Evolutionary conservation across 1,140 invertebrate species (phyloP), one percentile per base, ranked within the genome.

Genomic region (Nasonia longicornis): DNA sequence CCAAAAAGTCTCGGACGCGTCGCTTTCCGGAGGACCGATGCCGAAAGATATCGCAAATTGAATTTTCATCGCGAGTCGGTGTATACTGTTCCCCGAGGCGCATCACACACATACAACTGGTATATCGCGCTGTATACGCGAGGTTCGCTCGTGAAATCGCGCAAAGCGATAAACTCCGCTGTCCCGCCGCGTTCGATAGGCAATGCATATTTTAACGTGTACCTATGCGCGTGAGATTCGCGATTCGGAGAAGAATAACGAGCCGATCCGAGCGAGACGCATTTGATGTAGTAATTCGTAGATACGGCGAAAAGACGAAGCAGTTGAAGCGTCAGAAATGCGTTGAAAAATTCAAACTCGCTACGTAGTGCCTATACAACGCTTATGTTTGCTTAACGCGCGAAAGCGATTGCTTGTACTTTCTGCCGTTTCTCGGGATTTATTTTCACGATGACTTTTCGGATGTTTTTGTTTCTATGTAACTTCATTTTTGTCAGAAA

Each of bases 11-110:
- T 75, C 52, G 3, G 11, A 31, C 11, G 3, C 26, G 22, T 45
- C 26, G 26, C 14, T n/a, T 31, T 31, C 20, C 12, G 0, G 1
- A 0, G 31, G 14, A 38, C 48, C 38, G 16, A 29, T 77, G 20
- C 0, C 20, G 52, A 38, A 70, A 71, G 26, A 71, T 58, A 78
- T 26, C 70, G 70, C 67, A 78, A 70, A 70, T 70, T 29, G 76
- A 78, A 78, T 78, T 78, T 70, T 70, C 42, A n/a, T 52, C 16
- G 38, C 45, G 7, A 45, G 42, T n/a, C 29, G 11, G 45, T 12
- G 14, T 12, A 48, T 12, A 78, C 4, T 42, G 58, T 58, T 52
- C 45, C 38, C 8, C 6, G 26, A 35, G 16, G 63, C 20, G 8
- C 63, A 6, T 20, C 35, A 8, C 35, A 10, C 38, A 10, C 38